phyloP scores from a whole-genome alignment of 2,797 vertebrate genomes.

The Mastacembelus armatus region DNA sequence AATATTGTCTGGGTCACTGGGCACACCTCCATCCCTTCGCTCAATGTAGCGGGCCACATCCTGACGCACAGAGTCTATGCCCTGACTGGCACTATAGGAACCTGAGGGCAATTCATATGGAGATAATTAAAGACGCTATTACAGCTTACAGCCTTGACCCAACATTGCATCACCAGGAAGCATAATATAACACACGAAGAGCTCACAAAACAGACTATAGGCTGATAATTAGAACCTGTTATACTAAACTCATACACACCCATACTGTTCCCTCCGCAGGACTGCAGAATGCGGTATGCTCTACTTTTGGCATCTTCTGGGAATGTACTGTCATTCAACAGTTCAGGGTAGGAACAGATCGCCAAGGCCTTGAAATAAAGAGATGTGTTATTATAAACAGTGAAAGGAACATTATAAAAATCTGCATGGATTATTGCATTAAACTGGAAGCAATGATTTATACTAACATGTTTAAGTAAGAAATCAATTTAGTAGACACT shows the following conservation, averaged over 20 bases:
- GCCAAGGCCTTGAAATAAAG: constrained; percentile 86
- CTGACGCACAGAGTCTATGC: constrained; percentile 87
- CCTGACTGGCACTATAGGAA: constrained; percentile 90
- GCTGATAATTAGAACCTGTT: constrained; percentile 9
- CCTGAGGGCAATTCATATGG: constrained; percentile 74
- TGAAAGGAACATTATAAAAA: not conserved
- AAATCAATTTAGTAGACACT: constrained; percentile 10
- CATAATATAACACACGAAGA: not conserved
- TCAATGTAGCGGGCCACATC: constrained; percentile 89
- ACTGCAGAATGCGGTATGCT: constrained; percentile 86
- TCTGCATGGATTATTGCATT: constrained; percentile 1
- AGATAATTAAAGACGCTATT: not conserved
- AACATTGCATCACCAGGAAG: not conserved
- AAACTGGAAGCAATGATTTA: not conserved
- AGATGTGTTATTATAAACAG: constrained; percentile 8
- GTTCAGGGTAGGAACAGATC: constrained; percentile 88
- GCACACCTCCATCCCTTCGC: constrained; percentile 87
- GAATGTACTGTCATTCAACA: constrained; percentile 84
- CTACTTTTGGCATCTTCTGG: constrained; percentile 89
- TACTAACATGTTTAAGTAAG: not conserved
- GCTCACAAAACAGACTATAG: not conserved
- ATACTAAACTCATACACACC: constrained; percentile 76
- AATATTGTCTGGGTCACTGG: constrained; percentile 85
- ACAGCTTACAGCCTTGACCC: not conserved
- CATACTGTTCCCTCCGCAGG: constrained; percentile 88